Percentiles rank a stretch among this genome's conserved stretches.
phyloP scores from a whole-genome alignment of 2,797 vertebrate species.

The Ispidina lecontei region DNA sequence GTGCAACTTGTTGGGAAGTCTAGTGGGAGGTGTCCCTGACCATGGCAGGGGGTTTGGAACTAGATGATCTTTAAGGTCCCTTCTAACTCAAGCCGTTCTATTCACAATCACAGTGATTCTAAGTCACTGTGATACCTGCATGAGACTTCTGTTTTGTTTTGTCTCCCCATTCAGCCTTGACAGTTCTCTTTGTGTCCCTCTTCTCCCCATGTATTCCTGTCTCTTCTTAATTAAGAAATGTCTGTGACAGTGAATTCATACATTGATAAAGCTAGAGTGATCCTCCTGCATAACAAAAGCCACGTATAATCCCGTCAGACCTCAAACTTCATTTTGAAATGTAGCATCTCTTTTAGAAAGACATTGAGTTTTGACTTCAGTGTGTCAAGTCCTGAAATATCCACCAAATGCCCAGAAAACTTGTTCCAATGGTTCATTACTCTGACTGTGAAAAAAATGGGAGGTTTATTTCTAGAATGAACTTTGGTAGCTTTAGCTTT shows the following conservation, averaged over 20 bases:
- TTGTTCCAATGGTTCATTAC: background rate
- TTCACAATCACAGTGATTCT: too few species aligned
- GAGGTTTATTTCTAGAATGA: background rate
- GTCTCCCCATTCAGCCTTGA: background rate
- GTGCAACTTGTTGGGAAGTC: background rate
- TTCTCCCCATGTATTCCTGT: background rate
- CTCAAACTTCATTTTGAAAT: background rate
- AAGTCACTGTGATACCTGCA: background rate
- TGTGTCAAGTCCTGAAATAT: background rate
- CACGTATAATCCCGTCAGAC: background rate
- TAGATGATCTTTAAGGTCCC: too few species aligned
- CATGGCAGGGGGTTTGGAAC: too few species aligned
- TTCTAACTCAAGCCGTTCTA: too few species aligned
- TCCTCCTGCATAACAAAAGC: background rate
- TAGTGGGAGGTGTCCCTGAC: too few species aligned
- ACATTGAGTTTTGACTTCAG: background rate
- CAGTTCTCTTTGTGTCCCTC: background rate
- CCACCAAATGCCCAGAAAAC: background rate
- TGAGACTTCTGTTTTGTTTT: background rate
- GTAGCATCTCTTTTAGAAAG: background rate
- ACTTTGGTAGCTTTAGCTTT: background rate
- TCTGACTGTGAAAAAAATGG: background rate
- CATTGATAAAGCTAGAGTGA: background rate
- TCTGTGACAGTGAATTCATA: background rate
- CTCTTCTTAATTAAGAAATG: background rate